Evolutionary conservation across 2,888 invertebrate genomes (phyloP), one percentile per base, ranked within the genome.

Genomic region (Dryococelus australis): DNA sequence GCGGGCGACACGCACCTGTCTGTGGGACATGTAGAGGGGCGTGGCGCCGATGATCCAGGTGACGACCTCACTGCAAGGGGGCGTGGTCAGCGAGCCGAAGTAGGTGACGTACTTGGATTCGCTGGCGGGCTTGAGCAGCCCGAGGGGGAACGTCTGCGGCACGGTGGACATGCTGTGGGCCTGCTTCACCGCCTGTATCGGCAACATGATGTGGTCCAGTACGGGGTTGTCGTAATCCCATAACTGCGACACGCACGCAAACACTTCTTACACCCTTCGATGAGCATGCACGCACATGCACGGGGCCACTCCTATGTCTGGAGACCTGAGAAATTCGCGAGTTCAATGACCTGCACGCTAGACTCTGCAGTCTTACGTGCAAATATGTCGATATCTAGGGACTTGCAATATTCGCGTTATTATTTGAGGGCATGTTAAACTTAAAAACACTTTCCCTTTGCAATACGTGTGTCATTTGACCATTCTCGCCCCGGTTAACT

Each of bases 71-170:
- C 53, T 85, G 79, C 88, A 88, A 1, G 88, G 88, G 3, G 88
- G 88, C 47, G 88, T 88, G 10, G 88, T 88, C 27, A 88, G 88
- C 16, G 88, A 88, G 13, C 88, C 88, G 26, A 81, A 28, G 86
- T 88, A 88, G 35, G 86, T 86, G 65, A 87, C 85, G 53, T 88
- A 88, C 24, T 88, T 86, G 20, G 43, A n/a, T 0, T 51, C 26
- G 83, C 84, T 85, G n/a, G 24, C 24, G 8, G 43, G 8, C 51
- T 85, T 47, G 43, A 88, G 65, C 79, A 84, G 78, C 16, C 27
- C 85, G 20, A 88, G 86, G 0, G 88, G 86, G 86, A 88, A 88
- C 13, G 88, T 79, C 12, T 27, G 47, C n/a, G 79, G 8, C 51
- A 87, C 35, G 2, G 43, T 79, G 9, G 43, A 47, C 8, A n/a